Evolutionary conservation across 2,888 invertebrate genomes (phyloP).

Genomic region (Amphimallon solstitiale): DNA sequence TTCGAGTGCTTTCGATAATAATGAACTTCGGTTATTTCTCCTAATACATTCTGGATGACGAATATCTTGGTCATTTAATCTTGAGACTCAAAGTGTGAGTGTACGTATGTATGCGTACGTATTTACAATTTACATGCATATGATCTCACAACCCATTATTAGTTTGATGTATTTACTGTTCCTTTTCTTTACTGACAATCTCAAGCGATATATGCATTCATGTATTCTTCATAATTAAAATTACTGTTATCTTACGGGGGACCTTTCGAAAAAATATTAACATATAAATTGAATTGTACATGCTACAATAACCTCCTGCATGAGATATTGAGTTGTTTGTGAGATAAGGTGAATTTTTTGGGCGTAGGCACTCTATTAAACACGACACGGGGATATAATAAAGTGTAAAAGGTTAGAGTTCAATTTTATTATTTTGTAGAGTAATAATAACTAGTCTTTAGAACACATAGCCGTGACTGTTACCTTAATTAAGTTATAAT

Average conservation of each 20-base stretch:
- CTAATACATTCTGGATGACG: background rate
- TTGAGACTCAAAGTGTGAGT: background rate
- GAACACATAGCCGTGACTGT: too few relatives aligned
- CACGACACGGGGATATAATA: too few relatives aligned
- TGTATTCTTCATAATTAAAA: slow-evolving; percentile 10
- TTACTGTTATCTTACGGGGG: slow-evolving; percentile 2
- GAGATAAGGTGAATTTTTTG: background rate
- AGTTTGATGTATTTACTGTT: background rate
- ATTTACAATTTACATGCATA: too few relatives aligned
- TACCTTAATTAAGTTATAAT: too few relatives aligned
- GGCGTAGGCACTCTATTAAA: background rate
- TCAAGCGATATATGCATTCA: slow-evolving; percentile 11
- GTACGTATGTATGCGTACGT: too few relatives aligned
- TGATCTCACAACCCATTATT: background rate
- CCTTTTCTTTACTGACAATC: slow-evolving; percentile 4
- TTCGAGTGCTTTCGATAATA: slow-evolving; percentile 18
- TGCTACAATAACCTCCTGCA: background rate
- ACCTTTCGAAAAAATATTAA: slow-evolving; percentile 20
- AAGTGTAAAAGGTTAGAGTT: too few relatives aligned
- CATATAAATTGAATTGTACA: slow-evolving; percentile 23
- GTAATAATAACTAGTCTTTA: too few relatives aligned
- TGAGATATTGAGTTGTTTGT: background rate
- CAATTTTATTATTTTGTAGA: too few relatives aligned
- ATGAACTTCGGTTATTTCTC: background rate
- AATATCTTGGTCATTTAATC: slow-evolving; percentile 14